Evolutionary conservation across 2,797 vertebrate species (phyloP).

Genomic region (Hyperoplus lanceolatus): DNA sequence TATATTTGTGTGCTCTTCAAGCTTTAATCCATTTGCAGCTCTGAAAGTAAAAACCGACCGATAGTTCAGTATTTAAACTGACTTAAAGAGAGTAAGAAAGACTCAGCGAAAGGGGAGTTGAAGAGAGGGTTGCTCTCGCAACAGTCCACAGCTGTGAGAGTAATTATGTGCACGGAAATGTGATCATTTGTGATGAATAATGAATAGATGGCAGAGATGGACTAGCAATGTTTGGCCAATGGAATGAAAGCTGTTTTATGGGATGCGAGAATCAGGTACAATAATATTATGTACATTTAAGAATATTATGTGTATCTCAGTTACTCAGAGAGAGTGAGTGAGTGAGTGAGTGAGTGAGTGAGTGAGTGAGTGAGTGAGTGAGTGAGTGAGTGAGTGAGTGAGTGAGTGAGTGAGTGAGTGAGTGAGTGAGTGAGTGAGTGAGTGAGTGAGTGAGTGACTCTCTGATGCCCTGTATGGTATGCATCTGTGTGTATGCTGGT

Average conservation of each 20-base stretch:
- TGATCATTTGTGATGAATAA: conserved; percentile 86
- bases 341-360: no score
- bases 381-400: no score
- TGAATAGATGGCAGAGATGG: conserved; percentile 81
- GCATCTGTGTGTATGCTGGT: conserved; percentile 23
- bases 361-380: no score
- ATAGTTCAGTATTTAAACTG: conserved; percentile 91
- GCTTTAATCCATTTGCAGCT: conserved; percentile 80
- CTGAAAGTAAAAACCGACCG: conserved; percentile 97
- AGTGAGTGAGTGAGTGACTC: conserved; percentile 34
- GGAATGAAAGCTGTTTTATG: conserved; percentile 67
- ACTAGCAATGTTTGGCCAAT: conserved; percentile 80
- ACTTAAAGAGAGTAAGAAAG: conserved; percentile 69
- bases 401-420: no score
- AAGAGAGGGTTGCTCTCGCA: conserved; percentile 54
- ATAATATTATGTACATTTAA: conserved; percentile 59
- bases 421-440: conserved; percentile 29
- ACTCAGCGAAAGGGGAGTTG: conserved; percentile 43
- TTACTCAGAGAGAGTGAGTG: no score
- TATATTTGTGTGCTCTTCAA: conserved; percentile 36
- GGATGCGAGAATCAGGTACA: conserved; percentile 63
- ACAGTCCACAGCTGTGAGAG: conserved; percentile 82
- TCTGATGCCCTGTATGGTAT: conserved; percentile 8
- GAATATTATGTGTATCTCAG: no score
- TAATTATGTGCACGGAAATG: conserved; percentile 84